Evolutionary conservation across 2,888 invertebrate genomes (phyloP).

Genomic region (Formica aserva): DNA sequence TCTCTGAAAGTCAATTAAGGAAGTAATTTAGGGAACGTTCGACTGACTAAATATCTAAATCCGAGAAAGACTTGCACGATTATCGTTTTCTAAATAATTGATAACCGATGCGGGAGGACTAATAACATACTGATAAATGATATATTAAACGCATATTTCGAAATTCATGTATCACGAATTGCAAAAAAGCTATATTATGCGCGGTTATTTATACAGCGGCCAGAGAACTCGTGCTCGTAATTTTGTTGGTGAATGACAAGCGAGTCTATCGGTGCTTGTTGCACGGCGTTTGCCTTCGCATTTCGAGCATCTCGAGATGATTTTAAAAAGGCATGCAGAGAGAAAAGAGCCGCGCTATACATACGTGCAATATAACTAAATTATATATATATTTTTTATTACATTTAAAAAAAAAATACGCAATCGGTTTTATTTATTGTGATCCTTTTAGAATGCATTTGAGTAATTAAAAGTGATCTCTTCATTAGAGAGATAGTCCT

Average conservation of each 20-base stretch:
- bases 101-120: background rate
- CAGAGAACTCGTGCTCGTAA: background rate
- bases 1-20: background rate
- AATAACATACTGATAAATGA: background rate
- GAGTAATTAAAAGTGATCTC: background rate
- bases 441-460: background rate
- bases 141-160: background rate
- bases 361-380: background rate
- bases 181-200: background rate
- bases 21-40: conserved; percentile 7
- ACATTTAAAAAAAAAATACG: background rate
- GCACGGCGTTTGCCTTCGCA: background rate
- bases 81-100: background rate
- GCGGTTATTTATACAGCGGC: conserved; percentile 19
- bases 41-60: background rate
- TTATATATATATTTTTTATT: background rate
- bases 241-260: background rate
- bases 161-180: conserved; percentile 5
- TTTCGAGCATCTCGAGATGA: conserved; percentile 6
- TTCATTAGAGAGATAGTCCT: too few relatives aligned
- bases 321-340: background rate
- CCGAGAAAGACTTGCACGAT: background rate
- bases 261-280: background rate
- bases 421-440: background rate
- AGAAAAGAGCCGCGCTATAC: background rate